Base-by-base conservation (phyloP, 37 sponge, comb jelly and placozoan genomes). In the Eunapius fragilis region DNA sequence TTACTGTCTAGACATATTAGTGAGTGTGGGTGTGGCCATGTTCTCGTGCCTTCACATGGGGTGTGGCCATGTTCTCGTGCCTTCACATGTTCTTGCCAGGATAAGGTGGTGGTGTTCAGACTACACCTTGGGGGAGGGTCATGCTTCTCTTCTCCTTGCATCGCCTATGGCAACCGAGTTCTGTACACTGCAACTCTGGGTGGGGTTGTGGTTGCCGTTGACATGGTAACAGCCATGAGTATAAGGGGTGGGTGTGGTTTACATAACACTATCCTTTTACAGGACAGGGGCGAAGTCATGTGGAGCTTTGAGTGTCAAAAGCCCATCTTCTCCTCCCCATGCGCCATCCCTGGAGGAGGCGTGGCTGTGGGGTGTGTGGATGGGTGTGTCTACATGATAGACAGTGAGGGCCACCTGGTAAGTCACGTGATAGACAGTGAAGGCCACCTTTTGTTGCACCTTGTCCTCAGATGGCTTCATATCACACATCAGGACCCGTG, bases 91-190 rank as follows among this genome's bases (percentile, higher is more conserved):
- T 9, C 47, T 28, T 28, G 80, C 5, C 68, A 92, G 86, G 41
- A 69, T 32, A 87, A 80, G 76, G 3, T 19, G 9, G 74, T 83
- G 3, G 82, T 87, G 2, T 76, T 76, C 81, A 71, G 28, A 34
- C 26, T 92, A 22, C 74, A 70, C 78, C 71, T 75, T 50, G 93
- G 88, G n/a, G 93, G 89, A 25, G 97, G 97, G 36, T 87, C 96
- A 2, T 90, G 85, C 27, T 95, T 92, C 84, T 89, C 96, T 31
- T 90, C 95, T 13, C 91, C 93, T 5, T 84, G 82, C 33, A 12
- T 94, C 23, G 88, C 88, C 75, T 31, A 24, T 33, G 11, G 31
- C 17, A 24, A 25, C 19, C 34, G 93, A 72, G 7, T 68, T 2
- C 37, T 92, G 48, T 87, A 90, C 45, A 48, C 77, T 41, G 97